Base-by-base conservation (phyloP, 2,113 vertebrate species). In the Alces alces region DNA sequence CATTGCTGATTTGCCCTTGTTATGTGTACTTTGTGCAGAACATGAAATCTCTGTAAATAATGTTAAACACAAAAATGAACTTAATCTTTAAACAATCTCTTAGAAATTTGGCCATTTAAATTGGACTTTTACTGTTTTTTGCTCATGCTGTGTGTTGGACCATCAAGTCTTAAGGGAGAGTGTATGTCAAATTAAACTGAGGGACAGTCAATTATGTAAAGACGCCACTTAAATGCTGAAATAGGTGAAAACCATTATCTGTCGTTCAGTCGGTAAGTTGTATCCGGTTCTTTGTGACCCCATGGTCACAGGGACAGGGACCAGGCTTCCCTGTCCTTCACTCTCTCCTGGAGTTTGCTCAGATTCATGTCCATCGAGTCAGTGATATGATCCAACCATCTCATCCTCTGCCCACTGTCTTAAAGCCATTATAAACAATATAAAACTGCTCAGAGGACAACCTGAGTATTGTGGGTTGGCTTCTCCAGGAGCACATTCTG, bases 41-140 rank as follows among this genome's bases (percentile, higher is more conserved):
- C 55, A 70, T 80, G 80, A 96, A 96, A 97, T 97, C 16, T 58
- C 78, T 96, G 97, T 95, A 96, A 55, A 17, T 89, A 84, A 96
- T 43, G 80, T 88, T 33, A 39, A 70, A 39, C 45, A 55, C 39
- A n/a, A 66, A 95, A 57, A n/a, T 43, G 6, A 95, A 89, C 39
- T 91, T 82, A 27, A 57, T 92, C 54, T 92, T 96, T 89, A 88
- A 93, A 33, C 4, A 86, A 13, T 7, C 43, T 97, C 84, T 96
- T 89, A 5, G 64, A 98, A 84, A 33, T 39, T 13, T 86, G 85
- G 7, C 7, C 7, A 55, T 93, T 93, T 47, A 94, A 91, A 45
- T 50, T 93, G 0, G 17, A 7, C 47, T 4, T 96, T 89, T 92
- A 88, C 30, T 97, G 70, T 4, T 80, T 91, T 91, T 61, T 52